These are phyloP conservation scores for Drosophila affinis DNA, from an alignment of 2,888 invertebrate genomes.

Conservation along the genomic window DNA sequence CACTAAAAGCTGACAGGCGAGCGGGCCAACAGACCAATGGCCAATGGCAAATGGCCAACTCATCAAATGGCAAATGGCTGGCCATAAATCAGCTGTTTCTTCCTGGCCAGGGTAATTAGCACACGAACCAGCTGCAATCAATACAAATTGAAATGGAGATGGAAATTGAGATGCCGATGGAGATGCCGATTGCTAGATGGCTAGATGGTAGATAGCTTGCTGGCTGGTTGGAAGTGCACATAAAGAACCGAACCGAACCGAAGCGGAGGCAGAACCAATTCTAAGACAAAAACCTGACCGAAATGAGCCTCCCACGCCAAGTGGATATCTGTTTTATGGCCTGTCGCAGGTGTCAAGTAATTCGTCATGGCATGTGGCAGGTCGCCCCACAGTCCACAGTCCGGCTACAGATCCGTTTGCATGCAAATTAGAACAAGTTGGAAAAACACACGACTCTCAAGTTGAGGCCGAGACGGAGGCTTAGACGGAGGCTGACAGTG, in stretches of 20 bases:
- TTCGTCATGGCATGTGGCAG: slow-evolving; percentile 69
- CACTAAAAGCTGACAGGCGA: slow-evolving; percentile 69
- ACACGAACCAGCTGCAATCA: slow-evolving; percentile 48
- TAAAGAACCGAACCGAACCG: slow-evolving; percentile 8
- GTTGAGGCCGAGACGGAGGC: neutral
- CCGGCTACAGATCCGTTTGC: slow-evolving; percentile 73
- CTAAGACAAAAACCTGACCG: slow-evolving; percentile 5
- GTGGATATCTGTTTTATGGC: slow-evolving; percentile 29
- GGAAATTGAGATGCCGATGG: slow-evolving; percentile 11
- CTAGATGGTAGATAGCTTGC: neutral
- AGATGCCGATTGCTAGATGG: slow-evolving; percentile 1
- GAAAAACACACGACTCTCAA: slow-evolving; percentile 60
- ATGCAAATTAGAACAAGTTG: slow-evolving; percentile 75
- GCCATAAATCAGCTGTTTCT: slow-evolving; percentile 64
- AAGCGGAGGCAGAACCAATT: neutral
- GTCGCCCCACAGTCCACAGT: slow-evolving; percentile 25
- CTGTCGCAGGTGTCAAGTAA: slow-evolving; percentile 55
- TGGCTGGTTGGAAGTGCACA: slow-evolving; percentile 7
- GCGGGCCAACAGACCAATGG: slow-evolving; percentile 8
- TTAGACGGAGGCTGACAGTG: slow-evolving; percentile 22
- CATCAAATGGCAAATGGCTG: slow-evolving; percentile 52
- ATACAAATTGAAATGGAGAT: slow-evolving; percentile 64
- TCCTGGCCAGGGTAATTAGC: slow-evolving; percentile 62
- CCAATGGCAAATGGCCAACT: slow-evolving; percentile 15
- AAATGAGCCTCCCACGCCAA: slow-evolving; percentile 55